These are phyloP conservation scores for Lumbricus terrestris DNA, from an alignment of 2,888 invertebrate species.

Conservation along the genomic window DNA sequence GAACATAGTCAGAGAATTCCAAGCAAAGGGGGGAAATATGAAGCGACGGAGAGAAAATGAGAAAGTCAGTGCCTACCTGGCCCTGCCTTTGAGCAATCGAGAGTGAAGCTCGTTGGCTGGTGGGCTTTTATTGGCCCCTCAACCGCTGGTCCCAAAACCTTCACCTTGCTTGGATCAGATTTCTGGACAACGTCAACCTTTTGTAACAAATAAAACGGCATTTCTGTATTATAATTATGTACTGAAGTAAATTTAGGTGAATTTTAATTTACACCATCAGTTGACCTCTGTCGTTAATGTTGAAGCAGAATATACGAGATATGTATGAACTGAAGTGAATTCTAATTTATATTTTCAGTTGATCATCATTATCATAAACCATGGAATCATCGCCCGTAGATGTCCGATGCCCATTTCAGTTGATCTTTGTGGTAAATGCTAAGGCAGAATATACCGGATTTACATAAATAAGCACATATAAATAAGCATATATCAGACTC, in stretches of 20 bases:
- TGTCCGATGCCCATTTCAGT: no score
- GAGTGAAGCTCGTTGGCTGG: conserved; percentile 76
- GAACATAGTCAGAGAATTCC: background rate
- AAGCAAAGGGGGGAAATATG: background rate
- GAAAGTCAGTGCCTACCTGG: conserved; percentile 64
- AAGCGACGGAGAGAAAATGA: background rate
- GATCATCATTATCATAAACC: no score
- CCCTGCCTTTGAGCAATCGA: conserved; percentile 83
- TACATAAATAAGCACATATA: no score
- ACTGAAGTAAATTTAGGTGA: no score
- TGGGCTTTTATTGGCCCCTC: conserved; percentile 76
- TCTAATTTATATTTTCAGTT: background rate
- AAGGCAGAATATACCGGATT: background rate
- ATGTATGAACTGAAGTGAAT: background rate
- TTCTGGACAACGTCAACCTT: conserved; percentile 72
- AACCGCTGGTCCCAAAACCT: conserved; percentile 81
- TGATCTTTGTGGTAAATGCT: background rate
- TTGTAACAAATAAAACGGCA: background rate
- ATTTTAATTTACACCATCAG: conserved; percentile 4
- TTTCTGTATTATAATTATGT: background rate
- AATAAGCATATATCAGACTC: background rate
- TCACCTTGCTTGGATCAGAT: conserved; percentile 74
- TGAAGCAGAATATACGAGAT: no score
- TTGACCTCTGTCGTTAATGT: no score
- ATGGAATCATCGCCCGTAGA: no score